Evolutionary conservation across 2,888 invertebrate species (phyloP).

Genomic region (Heliconius hortense): DNA sequence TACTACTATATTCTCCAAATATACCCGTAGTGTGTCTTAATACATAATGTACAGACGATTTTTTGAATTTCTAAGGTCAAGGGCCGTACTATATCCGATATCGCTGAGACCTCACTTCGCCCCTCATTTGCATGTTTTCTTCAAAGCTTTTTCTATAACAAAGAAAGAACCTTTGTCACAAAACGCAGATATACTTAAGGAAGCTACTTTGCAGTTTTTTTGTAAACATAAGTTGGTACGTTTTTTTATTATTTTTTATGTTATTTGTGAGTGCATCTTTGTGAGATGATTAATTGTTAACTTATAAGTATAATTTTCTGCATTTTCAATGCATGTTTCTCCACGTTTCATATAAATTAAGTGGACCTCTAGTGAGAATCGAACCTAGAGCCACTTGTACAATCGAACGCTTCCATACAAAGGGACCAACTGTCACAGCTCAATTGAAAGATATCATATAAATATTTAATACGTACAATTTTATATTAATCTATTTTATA

Average conservation of each 20-base stretch:
- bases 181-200: conserved; percentile 20
- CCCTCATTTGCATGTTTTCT: conserved; percentile 25
- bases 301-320: neutral
- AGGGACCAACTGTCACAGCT: neutral
- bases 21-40: neutral
- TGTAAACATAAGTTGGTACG: neutral
- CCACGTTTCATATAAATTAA: neutral
- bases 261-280: neutral
- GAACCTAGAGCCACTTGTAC: neutral
- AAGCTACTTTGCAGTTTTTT: neutral
- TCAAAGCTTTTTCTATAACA: conserved; percentile 24
- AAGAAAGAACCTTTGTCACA: conserved; percentile 19
- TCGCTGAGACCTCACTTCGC: conserved; percentile 18
- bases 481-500: no score
- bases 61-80: conserved; percentile 16
- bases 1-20: neutral
- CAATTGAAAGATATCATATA: no score
- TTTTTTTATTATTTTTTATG: neutral
- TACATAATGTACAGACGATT: conserved; percentile 7
- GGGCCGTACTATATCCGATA: conserved; percentile 18
- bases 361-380: neutral
- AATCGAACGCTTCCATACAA: neutral
- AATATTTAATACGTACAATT: no score
- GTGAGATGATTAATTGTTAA: neutral
- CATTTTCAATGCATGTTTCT: neutral